Evolutionary conservation across 2,888 invertebrate genomes (phyloP).

Genomic region (Eupithecia centaureata): DNA sequence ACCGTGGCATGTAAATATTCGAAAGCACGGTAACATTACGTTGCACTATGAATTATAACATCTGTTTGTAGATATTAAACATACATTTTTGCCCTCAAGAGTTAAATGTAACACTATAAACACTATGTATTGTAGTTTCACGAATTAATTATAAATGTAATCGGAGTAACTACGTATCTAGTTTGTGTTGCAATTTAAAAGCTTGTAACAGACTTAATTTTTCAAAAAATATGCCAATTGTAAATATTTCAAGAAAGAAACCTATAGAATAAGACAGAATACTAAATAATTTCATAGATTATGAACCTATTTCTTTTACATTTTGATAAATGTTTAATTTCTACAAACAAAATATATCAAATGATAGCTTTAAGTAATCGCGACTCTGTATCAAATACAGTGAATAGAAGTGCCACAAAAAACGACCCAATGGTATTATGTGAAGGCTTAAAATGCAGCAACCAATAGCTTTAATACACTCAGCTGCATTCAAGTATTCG

Average conservation of each 20-base stretch:
- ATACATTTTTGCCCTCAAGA: background rate
- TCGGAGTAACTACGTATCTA: too few relatives aligned
- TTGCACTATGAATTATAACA: constrained; percentile 61
- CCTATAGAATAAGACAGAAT: too few relatives aligned
- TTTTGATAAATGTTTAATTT: constrained; percentile 12
- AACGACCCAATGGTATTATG: constrained; percentile 40
- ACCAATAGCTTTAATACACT: constrained; percentile 43
- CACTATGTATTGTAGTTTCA: too few relatives aligned
- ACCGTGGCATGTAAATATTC: constrained; percentile 63
- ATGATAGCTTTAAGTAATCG: constrained; percentile 77
- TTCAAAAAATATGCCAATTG: too few relatives aligned
- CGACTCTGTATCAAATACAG: constrained; percentile 78
- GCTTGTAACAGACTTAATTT: too few relatives aligned
- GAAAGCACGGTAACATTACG: constrained; percentile 49
- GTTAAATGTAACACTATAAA: too few relatives aligned
- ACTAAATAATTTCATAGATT: too few relatives aligned
- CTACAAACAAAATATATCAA: constrained; percentile 61
- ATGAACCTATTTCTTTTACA: too few relatives aligned
- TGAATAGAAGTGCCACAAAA: constrained; percentile 71
- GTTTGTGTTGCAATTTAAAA: too few relatives aligned
- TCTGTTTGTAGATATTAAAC: constrained; percentile 18
- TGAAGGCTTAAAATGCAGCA: constrained; percentile 50
- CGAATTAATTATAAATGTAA: too few relatives aligned
- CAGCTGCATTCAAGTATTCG: constrained; percentile 37
- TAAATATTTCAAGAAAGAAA: too few relatives aligned